phyloP scores from a whole-genome alignment of 2,888 invertebrate species.

The Trichopoda pennipes region DNA sequence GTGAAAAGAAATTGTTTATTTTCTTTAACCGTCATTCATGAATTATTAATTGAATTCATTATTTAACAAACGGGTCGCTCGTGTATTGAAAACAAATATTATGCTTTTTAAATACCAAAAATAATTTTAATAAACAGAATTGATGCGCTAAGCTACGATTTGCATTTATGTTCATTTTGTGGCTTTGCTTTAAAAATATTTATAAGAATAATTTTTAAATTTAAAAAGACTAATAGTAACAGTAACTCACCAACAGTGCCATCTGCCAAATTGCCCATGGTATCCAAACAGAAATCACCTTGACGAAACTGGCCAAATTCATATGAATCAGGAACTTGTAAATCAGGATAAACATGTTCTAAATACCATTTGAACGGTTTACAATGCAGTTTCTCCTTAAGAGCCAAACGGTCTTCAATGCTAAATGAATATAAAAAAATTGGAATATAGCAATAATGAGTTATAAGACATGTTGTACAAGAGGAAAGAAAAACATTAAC shows the following conservation, averaged over 20 bases:
- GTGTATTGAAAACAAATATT: too few relatives aligned
- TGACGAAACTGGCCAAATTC: slow-evolving; percentile 87
- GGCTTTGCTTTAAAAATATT: too few relatives aligned
- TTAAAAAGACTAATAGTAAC: too few relatives aligned
- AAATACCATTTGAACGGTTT: slow-evolving; percentile 98
- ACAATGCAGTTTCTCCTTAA: slow-evolving; percentile 91
- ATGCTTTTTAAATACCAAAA: too few relatives aligned
- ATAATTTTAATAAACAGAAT: too few relatives aligned
- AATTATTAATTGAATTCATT: too few relatives aligned
- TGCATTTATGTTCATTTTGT: too few relatives aligned
- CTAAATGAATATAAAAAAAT: slow-evolving; percentile 80
- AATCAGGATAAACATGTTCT: slow-evolving; percentile 95
- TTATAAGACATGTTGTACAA: neutral
- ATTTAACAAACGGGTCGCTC: too few relatives aligned
- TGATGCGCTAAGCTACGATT: too few relatives aligned
- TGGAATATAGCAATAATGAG: neutral
- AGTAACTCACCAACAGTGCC: slow-evolving; percentile 87
- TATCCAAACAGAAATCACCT: slow-evolving; percentile 93
- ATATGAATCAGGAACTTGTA: slow-evolving; percentile 86
- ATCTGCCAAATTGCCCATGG: slow-evolving; percentile 93
- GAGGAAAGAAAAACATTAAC: neutral
- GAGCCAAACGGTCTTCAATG: slow-evolving; percentile 90
- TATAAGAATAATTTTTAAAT: neutral
- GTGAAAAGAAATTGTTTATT: too few relatives aligned
- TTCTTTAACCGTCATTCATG: too few relatives aligned